These are phyloP conservation scores for Diplodus sargus DNA, from an alignment of 2,797 vertebrate genomes.

Conservation along the genomic window DNA sequence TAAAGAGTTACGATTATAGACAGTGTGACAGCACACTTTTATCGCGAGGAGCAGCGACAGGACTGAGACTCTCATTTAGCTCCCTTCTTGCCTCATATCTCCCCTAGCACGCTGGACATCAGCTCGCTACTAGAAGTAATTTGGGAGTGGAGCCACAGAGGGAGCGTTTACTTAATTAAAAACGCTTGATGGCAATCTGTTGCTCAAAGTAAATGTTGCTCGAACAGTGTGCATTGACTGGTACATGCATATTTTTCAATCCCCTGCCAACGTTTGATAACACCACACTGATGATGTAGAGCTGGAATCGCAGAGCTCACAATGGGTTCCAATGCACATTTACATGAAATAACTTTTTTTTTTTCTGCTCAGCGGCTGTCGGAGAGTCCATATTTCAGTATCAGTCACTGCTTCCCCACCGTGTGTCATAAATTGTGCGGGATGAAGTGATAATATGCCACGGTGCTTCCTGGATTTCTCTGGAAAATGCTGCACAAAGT, in stretches of 20 bases:
- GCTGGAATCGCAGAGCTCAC: slow-evolving; percentile 10
- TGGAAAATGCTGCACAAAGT: slow-evolving; percentile 63
- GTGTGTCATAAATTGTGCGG: slow-evolving; percentile 59
- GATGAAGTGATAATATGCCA: slow-evolving; percentile 62
- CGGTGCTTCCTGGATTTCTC: slow-evolving; percentile 54
- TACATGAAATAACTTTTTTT: slow-evolving; percentile 27
- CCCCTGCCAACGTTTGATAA: slow-evolving; percentile 33
- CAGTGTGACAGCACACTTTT: slow-evolving; percentile 32
- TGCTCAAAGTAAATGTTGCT: slow-evolving; percentile 65
- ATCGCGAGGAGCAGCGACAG: slow-evolving; percentile 21
- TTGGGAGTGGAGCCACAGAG: slow-evolving; percentile 56
- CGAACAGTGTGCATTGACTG: slow-evolving; percentile 49
- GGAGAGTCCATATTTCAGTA: slow-evolving; percentile 60
- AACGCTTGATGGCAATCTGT: slow-evolving; percentile 78
- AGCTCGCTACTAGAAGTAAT: slow-evolving; percentile 65
- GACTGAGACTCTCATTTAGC: slow-evolving; percentile 16
- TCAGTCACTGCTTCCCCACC: slow-evolving; percentile 44
- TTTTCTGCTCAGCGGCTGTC: slow-evolving; percentile 27
- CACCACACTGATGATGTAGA: slow-evolving; percentile 33
- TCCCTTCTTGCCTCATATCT: slow-evolving; percentile 43
- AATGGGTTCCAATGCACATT: slow-evolving; percentile 50
- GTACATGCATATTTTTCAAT: slow-evolving; percentile 44
- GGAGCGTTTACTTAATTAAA: slow-evolving; percentile 76
- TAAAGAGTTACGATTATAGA: slow-evolving; percentile 34
- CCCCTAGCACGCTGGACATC: slow-evolving; percentile 57